Conservation (phyloP, 2,797 vertebrate species). For the Tarsius wallacei region DNA sequence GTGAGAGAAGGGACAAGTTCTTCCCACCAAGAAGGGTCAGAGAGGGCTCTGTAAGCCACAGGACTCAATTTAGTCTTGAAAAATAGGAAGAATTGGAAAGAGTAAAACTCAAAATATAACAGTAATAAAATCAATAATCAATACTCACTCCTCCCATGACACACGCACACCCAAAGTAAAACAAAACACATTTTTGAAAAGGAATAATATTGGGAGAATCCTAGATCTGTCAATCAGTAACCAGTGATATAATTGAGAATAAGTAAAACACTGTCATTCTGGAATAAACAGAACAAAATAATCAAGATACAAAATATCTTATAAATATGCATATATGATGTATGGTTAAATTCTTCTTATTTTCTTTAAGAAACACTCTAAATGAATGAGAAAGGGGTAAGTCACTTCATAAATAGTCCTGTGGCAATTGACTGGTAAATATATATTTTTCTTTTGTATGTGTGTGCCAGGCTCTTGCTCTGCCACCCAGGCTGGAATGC, state of each 20-base stretch:
- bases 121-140: not conserved
- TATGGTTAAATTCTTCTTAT: not conserved
- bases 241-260: not conserved
- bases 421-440: not conserved
- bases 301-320: not conserved
- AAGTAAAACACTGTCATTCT: not conserved
- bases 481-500: too few species aligned
- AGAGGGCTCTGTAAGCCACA: not conserved
- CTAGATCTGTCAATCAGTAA: not conserved
- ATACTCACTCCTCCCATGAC: not conserved
- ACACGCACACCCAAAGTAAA: not conserved
- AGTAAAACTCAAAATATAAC: not conserved
- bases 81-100: not conserved
- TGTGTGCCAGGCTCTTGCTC: too few species aligned
- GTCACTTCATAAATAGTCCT: conserved; percentile 10
- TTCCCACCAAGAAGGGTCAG: fast-evolving
- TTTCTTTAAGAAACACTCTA: conserved; percentile 33
- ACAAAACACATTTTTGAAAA: not conserved
- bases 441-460: not conserved
- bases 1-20: too few species aligned
- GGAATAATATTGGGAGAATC: not conserved
- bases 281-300: not conserved
- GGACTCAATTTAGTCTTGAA: not conserved
- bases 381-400: not conserved
- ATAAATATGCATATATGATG: not conserved